Evolutionary conservation across 2,797 vertebrate genomes (phyloP).

Genomic region (Enteromius thamalakanensis): DNA sequence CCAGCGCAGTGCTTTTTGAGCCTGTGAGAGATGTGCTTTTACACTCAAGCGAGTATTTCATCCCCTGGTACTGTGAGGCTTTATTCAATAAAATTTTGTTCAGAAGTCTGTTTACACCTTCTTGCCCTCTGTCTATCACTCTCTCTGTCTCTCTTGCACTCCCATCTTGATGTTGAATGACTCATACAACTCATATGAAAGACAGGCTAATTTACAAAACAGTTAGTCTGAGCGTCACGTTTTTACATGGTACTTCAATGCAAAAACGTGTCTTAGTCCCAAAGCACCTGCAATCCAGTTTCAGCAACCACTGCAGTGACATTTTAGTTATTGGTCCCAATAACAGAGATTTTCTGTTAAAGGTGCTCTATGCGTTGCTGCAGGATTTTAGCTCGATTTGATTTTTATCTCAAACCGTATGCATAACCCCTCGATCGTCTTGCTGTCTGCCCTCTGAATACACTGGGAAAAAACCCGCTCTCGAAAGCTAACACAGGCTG

Average conservation of each 20-base stretch:
- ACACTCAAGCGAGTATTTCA: slow-evolving; percentile 13
- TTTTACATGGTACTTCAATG: not conserved
- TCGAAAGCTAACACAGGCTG: no score
- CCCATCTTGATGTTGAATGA: slow-evolving; percentile 25
- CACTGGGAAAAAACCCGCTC: no score
- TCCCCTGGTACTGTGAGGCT: slow-evolving; percentile 2
- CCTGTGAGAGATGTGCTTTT: slow-evolving; percentile 17
- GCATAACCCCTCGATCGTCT: no score
- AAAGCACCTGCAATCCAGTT: not conserved
- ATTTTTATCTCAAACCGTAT: no score
- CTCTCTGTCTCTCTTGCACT: not conserved
- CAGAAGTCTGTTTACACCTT: slow-evolving; percentile 1
- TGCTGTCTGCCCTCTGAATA: no score
- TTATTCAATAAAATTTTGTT: slow-evolving; percentile 16
- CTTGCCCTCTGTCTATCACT: not conserved
- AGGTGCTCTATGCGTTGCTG: no score
- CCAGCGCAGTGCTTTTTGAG: not conserved
- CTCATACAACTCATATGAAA: slow-evolving; percentile 2
- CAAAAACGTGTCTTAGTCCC: not conserved
- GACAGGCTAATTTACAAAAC: not conserved
- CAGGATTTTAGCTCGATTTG: no score
- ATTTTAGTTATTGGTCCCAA: not conserved
- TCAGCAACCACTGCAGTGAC: not conserved
- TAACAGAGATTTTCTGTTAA: not conserved
- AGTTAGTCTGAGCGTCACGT: not conserved